Base-by-base conservation (phyloP, 2,113 vertebrate genomes). In the Mohoua ochrocephala region DNA sequence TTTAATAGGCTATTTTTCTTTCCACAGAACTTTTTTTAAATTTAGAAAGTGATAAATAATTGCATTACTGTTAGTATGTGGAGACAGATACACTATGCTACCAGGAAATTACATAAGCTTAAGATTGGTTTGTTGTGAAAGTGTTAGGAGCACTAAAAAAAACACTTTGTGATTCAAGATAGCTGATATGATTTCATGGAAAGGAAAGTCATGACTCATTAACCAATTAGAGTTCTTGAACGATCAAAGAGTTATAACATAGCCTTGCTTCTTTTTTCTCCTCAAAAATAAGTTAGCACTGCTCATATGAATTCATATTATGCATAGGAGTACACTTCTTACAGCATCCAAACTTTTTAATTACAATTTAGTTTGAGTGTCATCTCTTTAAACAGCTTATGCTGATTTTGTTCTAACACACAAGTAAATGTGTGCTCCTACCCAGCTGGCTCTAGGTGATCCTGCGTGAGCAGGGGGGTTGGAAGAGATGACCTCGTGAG, bases 81-180 rank as follows among this genome's bases (percentile, higher is more conserved):
- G 82, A 78, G 84, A 84, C 39, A 90, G 68, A 87, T 68, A 80
- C 0, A 10, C 39, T 87, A 2, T 22, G 53, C 35, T 85, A 87
- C 81, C 89, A 96, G 89, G 92, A 96, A 93, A 95, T 96, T 78
- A 80, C 71, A 76, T 80, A 75, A 96, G 14, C 37, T 94, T 88
- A 45, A 59, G 42, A 47, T 5, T 88, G 42, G 47, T 83, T 93
- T 93, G 74, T 93, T 96, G 75, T 84, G 63, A 61, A 96, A 93
- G 17, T 63, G 27, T 70, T 91, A 77, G 22, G 53, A 95, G 85
- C 24, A 45, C 30, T 88, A 22, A 91, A 88, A 88, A 91, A 91
- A 96, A 17, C 57, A 71, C 52, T 84, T 83, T 56, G 45, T 95
- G 92, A 88, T 93, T 95, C 53, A 84, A 93, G 94, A 93, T 87